Evolutionary conservation across 2,888 invertebrate species (phyloP).

Genomic region (Halocaridina rubra): DNA sequence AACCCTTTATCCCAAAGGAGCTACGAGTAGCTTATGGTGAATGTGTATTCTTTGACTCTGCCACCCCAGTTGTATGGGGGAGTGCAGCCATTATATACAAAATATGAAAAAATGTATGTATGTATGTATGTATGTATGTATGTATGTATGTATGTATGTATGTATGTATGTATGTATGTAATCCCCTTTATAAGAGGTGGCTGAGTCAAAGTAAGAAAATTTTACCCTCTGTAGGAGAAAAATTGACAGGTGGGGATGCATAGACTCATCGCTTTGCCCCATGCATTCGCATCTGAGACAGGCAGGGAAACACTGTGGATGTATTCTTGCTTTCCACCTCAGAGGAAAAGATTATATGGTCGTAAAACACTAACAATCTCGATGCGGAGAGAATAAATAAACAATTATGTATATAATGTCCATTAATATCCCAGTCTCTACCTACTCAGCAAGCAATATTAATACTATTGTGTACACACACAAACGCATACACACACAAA

Average conservation of each 20-base stretch:
- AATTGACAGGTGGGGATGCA: too few species aligned
- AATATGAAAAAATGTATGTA: neutral
- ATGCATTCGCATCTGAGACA: too few species aligned
- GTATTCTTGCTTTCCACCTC: slow-evolving; percentile 9
- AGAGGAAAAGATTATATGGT: neutral
- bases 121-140: slow-evolving; percentile 18
- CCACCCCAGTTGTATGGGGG: neutral
- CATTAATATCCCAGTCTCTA: too few species aligned
- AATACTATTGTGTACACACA: neutral
- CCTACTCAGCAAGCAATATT: neutral
- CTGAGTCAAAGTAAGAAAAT: neutral
- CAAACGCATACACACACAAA: neutral
- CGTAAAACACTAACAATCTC: neutral
- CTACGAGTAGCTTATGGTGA: neutral
- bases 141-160: slow-evolving; percentile 9
- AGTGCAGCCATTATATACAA: neutral
- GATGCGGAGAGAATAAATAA: neutral
- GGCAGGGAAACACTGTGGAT: too few species aligned
- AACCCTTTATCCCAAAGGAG: neutral
- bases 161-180: slow-evolving; percentile 14
- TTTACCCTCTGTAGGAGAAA: too few species aligned
- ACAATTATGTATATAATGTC: neutral
- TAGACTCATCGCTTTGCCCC: too few species aligned
- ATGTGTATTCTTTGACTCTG: neutral
- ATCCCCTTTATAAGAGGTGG: neutral